Conservation (phyloP, 2,888 invertebrate species). For the Horisme vitalbata region DNA sequence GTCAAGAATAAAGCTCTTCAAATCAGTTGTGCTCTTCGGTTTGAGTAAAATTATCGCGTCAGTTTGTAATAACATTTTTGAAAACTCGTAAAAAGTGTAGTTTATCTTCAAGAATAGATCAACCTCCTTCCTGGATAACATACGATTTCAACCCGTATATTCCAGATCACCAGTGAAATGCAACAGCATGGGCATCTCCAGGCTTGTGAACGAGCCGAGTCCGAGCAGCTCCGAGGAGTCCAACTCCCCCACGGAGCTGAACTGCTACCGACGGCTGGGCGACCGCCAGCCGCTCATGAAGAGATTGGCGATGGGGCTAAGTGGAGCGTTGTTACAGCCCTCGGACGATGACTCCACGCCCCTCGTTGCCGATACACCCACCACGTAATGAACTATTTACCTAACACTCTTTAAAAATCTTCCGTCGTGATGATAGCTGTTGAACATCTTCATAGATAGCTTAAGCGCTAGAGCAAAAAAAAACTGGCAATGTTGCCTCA, state of each 20-base stretch:
- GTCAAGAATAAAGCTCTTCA: too few relatives aligned
- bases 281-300: slow-evolving; percentile 91
- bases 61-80: too few relatives aligned
- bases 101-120: too few relatives aligned
- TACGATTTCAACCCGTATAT: too few relatives aligned
- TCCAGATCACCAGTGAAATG: slow-evolving; percentile 69
- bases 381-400: slow-evolving; percentile 68
- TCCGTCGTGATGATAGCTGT: too few relatives aligned
- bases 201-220: slow-evolving; percentile 64
- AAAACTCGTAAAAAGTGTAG: too few relatives aligned
- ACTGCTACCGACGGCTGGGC: slow-evolving; percentile 89
- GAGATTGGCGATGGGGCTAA: slow-evolving; percentile 89
- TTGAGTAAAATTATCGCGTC: too few relatives aligned
- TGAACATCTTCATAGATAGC: too few relatives aligned
- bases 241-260: slow-evolving; percentile 93
- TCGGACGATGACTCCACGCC: slow-evolving; percentile 88
- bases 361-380: slow-evolving; percentile 86
- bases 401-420: neutral
- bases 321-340: slow-evolving; percentile 78
- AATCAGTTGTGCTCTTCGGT: too few relatives aligned
- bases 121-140: too few relatives aligned
- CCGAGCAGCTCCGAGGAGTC: slow-evolving; percentile 93
- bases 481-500: too few relatives aligned
- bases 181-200: slow-evolving; percentile 63
- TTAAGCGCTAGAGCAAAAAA: too few relatives aligned